Evolutionary conservation across 2,888 invertebrate genomes (phyloP), one percentile per base, ranked within the genome.

Genomic region (Marronus borbonicus): DNA sequence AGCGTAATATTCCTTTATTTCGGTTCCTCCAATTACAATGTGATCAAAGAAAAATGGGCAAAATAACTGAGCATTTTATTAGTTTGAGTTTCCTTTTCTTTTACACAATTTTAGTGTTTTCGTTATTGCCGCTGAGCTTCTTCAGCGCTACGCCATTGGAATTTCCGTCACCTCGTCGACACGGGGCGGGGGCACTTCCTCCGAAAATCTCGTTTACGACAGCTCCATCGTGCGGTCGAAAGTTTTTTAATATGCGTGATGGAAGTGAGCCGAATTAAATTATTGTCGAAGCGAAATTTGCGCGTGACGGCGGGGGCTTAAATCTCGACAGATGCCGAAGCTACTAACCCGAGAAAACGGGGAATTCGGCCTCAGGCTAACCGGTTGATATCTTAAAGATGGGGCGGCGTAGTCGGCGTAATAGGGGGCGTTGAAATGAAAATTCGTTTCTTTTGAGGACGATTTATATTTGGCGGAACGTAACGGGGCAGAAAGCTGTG

Each of bases 211-310:
- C 62, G 62, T 62, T 62, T 39, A 31, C 65, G 62, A 12, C 24
- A 65, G 39, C 14, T 17, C 39, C 31, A 28, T 65, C 17, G n/a
- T 65, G 65, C 62, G 36, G 76, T 65, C 50, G 65, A 76, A 79
- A 79, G 74, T 79, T 79, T 79, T 79, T 79, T 79, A 79, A 79
- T 79, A 79, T 77, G 75, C 79, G 75, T 75, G 69, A 60, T 75
- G 70, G 20, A 72, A 76, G 70, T 64, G 8, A 44, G 52, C 64
- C 62, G 60, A 79, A 79, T 70, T 76, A 76, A 76, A 79, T 79
- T 79, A 79, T 79, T 20, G 65, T 17, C 65, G 65, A 65, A 31
- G 65, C 36, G 65, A 65, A 65, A 65, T 65, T 65, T 65, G 65
- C 65, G 39, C 39, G 65, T 39, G 65, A 65, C 36, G 65, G 39